phyloP scores from a whole-genome alignment of 2,797 vertebrate genomes.

The Notamacropus eugenii region DNA sequence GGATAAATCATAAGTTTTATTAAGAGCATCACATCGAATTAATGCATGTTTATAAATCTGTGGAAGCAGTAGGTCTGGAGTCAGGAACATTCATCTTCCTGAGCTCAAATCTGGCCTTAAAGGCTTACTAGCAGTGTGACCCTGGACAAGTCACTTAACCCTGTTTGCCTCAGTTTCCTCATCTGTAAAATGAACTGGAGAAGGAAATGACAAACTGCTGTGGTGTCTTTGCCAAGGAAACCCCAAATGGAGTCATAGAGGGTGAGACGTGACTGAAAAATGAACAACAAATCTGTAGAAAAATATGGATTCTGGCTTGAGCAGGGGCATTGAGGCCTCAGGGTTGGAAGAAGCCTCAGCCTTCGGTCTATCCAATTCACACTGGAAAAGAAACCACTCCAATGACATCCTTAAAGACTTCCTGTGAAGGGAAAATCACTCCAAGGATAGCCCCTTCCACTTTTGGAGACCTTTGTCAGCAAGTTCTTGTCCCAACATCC shows the following conservation, averaged over 20 bases:
- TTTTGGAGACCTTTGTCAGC: background rate
- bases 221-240: background rate
- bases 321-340: background rate
- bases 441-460: background rate
- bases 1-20: background rate
- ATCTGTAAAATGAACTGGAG: background rate
- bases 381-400: background rate
- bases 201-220: background rate
- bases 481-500: background rate
- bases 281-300: too few relatives aligned
- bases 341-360: too few relatives aligned
- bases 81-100: background rate
- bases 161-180: background rate
- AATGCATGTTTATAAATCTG: background rate
- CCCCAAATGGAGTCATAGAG: background rate
- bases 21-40: background rate
- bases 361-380: background rate
- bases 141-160: background rate
- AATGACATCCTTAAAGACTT: background rate
- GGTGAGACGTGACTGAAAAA: background rate
- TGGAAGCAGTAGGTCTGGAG: background rate
- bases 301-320: background rate
- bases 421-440: background rate
- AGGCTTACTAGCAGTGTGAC: background rate
- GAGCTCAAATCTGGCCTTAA: background rate